Evolutionary conservation across 1,140 invertebrate species (phyloP), one percentile per base, ranked within the genome.

Genomic region (Sitodiplosis mosellana): DNA sequence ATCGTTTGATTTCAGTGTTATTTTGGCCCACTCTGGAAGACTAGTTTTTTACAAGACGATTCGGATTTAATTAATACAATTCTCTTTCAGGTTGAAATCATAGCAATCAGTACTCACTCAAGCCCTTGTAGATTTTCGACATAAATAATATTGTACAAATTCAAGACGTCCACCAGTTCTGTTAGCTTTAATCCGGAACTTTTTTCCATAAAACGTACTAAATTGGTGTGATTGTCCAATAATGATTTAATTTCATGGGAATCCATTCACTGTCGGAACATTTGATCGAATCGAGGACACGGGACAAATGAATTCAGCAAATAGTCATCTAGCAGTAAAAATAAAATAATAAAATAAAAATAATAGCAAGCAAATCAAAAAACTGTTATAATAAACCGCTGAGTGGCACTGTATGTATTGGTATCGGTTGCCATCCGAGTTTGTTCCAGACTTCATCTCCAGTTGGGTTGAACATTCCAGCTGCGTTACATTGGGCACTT

Each of bases 341-440:
- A n/a, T n/a, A n/a, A n/a, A n/a, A n/a, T n/a, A n/a, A n/a, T n/a
- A n/a, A n/a, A n/a, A n/a, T n/a, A n/a, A n/a, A n/a, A n/a, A n/a
- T n/a, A n/a, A n/a, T n/a, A n/a, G n/a, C n/a, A n/a, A n/a, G n/a
- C n/a, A n/a, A n/a, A n/a, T n/a, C n/a, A n/a, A n/a, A n/a, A n/a
- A n/a, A n/a, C n/a, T n/a, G n/a, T n/a, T n/a, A n/a, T n/a, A n/a
- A n/a, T n/a, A n/a, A n/a, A n/a, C 87, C 19, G 72, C 50, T 1
- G 66, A 77, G 69, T 1, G 83, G 80, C 15, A 70, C 54, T 1
- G 87, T 87, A 54, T 91, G 87, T 11, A 94, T 71, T 1, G 90
- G 87, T 54, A 94, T 84, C 0, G 90, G 89, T 63, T 91, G 87
- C 90, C 90, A 95, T 10, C 90, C 59, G 17, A 40, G 37, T 3